These are phyloP conservation scores for Melanostigma gelatinosum DNA, from an alignment of 2,113 vertebrate genomes.

Conservation along the genomic window DNA sequence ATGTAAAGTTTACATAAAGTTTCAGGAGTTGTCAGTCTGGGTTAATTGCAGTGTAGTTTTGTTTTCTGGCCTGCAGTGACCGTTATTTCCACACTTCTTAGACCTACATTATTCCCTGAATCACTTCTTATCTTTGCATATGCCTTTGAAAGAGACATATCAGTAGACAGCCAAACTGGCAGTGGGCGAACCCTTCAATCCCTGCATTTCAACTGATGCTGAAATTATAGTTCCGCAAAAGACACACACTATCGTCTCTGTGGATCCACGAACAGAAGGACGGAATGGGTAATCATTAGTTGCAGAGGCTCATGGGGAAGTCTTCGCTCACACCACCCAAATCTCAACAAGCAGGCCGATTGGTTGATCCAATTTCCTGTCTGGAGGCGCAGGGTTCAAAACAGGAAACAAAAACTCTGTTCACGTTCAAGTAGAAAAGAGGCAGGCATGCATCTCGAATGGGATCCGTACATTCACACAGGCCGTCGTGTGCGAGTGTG, in stretches of 20 bases:
- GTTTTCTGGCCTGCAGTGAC: neutral
- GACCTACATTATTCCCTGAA: neutral
- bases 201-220: conserved; percentile 32
- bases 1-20: conserved; percentile 46
- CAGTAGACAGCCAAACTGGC: conserved; percentile 44
- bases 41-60: neutral
- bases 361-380: conserved; percentile 13
- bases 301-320: conserved; percentile 17
- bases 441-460: neutral
- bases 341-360: conserved; percentile 17
- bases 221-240: conserved; percentile 44
- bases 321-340: conserved; percentile 4
- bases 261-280: conserved; percentile 34
- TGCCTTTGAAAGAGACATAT: conserved; percentile 27
- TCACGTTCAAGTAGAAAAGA: neutral
- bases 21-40: conserved; percentile 25
- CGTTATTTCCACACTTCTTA: conserved; percentile 5
- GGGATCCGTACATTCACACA: neutral
- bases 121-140: neutral
- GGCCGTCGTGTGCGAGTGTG: too few relatives aligned
- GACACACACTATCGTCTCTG: conserved; percentile 45
- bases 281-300: conserved; percentile 39
- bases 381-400: neutral
- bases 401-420: neutral
- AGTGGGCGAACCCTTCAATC: conserved; percentile 56